Conservation (phyloP, 2,888 invertebrate species). For the Rhyacophila evoluta region DNA sequence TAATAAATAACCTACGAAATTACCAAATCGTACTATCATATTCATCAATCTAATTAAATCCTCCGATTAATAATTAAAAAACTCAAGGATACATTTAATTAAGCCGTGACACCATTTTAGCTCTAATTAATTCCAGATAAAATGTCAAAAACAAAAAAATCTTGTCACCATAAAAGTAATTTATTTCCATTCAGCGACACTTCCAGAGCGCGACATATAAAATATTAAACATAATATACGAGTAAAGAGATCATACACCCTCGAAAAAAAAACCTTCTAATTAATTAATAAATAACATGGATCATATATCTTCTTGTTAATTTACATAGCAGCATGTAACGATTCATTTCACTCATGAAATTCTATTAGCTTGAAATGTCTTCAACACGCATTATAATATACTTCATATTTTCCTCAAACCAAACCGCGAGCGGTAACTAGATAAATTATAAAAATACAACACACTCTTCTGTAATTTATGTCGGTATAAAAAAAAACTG, state of each 20-base stretch:
- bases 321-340: slow-evolving; percentile 51
- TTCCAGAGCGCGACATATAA: slow-evolving; percentile 17
- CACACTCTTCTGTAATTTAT: slow-evolving; percentile 50
- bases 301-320: slow-evolving; percentile 52
- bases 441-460: slow-evolving; percentile 39
- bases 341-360: slow-evolving; percentile 51
- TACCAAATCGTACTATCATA: background rate
- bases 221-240: background rate
- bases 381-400: slow-evolving; percentile 44
- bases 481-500: slow-evolving; percentile 40
- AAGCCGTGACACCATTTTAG: slow-evolving; percentile 18
- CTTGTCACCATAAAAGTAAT: slow-evolving; percentile 24
- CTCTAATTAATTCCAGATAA: slow-evolving; percentile 18
- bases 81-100: slow-evolving; percentile 10
- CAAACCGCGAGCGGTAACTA: slow-evolving; percentile 25
- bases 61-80: background rate
- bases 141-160: slow-evolving; percentile 19
- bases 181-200: slow-evolving; percentile 15
- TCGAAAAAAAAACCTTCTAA: slow-evolving; percentile 33
- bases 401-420: slow-evolving; percentile 32
- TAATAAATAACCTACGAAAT: background rate
- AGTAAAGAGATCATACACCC: slow-evolving; percentile 8
- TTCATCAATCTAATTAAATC: background rate
- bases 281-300: slow-evolving; percentile 54
- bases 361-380: slow-evolving; percentile 50